These are phyloP conservation scores for Phasianus colchicus DNA, from an alignment of 2,113 vertebrate species.

Conservation along the genomic window DNA sequence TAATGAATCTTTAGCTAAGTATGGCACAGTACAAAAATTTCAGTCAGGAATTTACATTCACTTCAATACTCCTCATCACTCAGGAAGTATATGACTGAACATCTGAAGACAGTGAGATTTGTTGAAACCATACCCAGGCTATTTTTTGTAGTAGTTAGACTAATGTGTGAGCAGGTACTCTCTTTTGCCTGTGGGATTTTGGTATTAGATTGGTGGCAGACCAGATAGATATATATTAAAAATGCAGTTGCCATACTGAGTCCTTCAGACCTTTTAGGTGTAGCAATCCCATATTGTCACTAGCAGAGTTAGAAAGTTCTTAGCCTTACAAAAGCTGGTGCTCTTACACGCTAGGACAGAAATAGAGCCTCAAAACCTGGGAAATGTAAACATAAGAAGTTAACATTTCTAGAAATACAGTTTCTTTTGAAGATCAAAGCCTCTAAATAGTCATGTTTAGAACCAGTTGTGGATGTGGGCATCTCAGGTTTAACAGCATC, in stretches of 20 bases:
- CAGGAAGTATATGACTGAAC: not conserved
- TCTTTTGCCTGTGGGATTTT: not conserved
- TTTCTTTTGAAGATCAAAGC: not conserved
- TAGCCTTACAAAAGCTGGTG: not conserved
- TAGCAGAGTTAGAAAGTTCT: not conserved
- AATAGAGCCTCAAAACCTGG: not conserved
- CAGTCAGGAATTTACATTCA: not conserved
- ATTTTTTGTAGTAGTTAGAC: not conserved
- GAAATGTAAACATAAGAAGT: not conserved
- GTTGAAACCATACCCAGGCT: not conserved
- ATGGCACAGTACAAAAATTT: not conserved
- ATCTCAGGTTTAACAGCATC: not conserved
- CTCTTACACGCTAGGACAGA: not conserved
- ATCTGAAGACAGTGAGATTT: not conserved
- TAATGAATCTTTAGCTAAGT: not conserved
- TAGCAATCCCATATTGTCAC: not conserved
- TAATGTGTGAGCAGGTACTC: not conserved
- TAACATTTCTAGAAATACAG: accelerated
- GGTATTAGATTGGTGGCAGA: not conserved
- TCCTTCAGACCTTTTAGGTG: not conserved
- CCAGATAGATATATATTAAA: not conserved
- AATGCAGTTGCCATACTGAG: not conserved
- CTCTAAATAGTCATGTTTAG: not conserved
- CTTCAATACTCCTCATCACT: not conserved
- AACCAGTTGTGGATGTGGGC: not conserved